phyloP scores from a whole-genome alignment of 35 echinoderm and acorn worm genomes.

The Hemicentrotus pulcherrimus region DNA sequence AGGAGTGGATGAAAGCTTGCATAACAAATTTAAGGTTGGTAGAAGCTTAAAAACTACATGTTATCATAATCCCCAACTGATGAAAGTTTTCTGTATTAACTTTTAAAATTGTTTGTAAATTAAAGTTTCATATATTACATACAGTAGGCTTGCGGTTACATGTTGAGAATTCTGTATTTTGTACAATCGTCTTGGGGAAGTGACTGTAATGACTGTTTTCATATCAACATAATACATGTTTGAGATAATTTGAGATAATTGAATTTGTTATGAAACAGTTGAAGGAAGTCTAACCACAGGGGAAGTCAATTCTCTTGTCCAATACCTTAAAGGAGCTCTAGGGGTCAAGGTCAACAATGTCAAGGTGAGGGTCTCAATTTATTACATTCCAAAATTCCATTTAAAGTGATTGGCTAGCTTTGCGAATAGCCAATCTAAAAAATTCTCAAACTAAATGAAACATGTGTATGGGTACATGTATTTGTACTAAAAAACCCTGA shows the following conservation, averaged over 20 bases:
- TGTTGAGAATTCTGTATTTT: not conserved
- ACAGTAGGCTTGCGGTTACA: not conserved
- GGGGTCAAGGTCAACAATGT: slow-evolving; percentile 77
- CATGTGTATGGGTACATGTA: too few relatives aligned
- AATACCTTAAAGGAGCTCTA: slow-evolving; percentile 76
- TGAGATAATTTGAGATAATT: not conserved
- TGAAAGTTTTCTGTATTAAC: too few relatives aligned
- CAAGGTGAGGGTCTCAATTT: slow-evolving; percentile 58
- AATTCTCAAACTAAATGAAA: too few relatives aligned
- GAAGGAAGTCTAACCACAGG: slow-evolving; percentile 72
- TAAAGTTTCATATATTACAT: not conserved
- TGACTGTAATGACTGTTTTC: not conserved
- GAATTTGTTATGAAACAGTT: slow-evolving; percentile 45
- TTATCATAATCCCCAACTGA: too few relatives aligned
- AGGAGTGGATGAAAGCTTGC: too few relatives aligned
- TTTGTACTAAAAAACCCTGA: too few relatives aligned
- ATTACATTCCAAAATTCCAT: too few relatives aligned
- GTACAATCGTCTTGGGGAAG: not conserved
- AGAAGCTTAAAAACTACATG: too few relatives aligned
- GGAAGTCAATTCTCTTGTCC: slow-evolving; percentile 68
- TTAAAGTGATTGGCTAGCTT: too few relatives aligned
- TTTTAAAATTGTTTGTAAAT: not conserved
- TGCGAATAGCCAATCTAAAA: too few relatives aligned
- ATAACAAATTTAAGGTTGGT: too few relatives aligned
- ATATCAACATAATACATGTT: not conserved